These are phyloP conservation scores for Hydrocynus forskahlii DNA, from an alignment of 2,797 vertebrate genomes.

Conservation along the genomic window DNA sequence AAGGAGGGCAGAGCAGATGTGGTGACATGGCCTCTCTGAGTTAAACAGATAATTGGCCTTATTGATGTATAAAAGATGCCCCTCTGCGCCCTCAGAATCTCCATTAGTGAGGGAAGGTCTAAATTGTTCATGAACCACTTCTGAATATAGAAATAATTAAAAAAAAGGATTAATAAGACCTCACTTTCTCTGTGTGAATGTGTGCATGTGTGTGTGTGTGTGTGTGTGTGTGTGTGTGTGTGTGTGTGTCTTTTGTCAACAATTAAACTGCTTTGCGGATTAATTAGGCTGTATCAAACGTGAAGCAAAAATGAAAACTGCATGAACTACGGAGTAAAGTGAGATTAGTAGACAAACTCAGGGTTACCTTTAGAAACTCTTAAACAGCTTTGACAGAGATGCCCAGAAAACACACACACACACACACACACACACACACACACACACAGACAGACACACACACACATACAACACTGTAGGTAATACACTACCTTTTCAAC, in stretches of 20 bases:
- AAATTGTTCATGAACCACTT: slow-evolving; percentile 96
- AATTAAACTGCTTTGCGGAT: slow-evolving; percentile 52
- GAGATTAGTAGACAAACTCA: slow-evolving; percentile 19
- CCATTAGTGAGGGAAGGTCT: slow-evolving; percentile 94
- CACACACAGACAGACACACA: slow-evolving; percentile 11
- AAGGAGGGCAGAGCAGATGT: slow-evolving; percentile 78
- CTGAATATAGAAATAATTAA: slow-evolving; percentile 80
- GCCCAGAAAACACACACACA: neutral
- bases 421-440: neutral
- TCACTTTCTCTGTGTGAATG: slow-evolving; percentile 77
- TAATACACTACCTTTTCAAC: slow-evolving; percentile 29
- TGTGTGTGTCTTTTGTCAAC: slow-evolving; percentile 54
- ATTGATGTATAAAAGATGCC: slow-evolving; percentile 99
- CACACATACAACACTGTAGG: slow-evolving; percentile 14
- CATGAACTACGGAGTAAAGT: slow-evolving; percentile 12
- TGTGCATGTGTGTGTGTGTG: slow-evolving; percentile 50
- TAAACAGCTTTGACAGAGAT: neutral
- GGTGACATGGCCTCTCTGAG: slow-evolving; percentile 86
- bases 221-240: slow-evolving; percentile 54
- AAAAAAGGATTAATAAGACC: slow-evolving; percentile 93
- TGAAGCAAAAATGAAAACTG: slow-evolving; percentile 25
- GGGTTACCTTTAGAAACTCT: slow-evolving; percentile 10
- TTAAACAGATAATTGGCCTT: slow-evolving; percentile 99
- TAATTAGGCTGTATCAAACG: slow-evolving; percentile 45
- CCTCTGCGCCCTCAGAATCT: slow-evolving; percentile 92